Evolutionary conservation across 2,797 vertebrate species (phyloP).

Genomic region (Chloroceryle inda): DNA sequence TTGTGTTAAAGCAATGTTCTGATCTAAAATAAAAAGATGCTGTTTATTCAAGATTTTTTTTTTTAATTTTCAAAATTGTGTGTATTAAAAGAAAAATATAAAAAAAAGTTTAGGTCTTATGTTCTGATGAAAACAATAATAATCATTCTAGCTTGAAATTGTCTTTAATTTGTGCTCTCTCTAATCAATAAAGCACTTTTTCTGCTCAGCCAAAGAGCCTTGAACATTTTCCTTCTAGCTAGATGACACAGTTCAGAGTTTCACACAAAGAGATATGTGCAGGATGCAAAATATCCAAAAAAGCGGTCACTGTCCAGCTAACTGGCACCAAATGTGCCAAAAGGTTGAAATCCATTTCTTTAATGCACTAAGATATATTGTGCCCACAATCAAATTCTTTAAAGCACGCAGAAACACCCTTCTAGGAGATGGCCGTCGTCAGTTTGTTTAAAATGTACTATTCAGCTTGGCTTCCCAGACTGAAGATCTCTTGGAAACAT

Average conservation of each 20-base stretch:
- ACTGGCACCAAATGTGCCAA: background rate
- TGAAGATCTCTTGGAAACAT: background rate
- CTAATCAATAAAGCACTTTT: background rate
- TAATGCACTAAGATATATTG: background rate
- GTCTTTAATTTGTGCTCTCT: background rate
- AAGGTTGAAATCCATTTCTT: background rate
- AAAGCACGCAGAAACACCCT: background rate
- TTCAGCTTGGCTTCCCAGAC: background rate
- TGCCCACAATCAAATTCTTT: background rate
- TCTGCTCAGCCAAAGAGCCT: background rate
- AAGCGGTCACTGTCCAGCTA: background rate
- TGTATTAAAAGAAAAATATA: background rate
- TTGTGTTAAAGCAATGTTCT: background rate
- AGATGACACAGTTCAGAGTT: background rate
- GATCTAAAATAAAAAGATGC: background rate
- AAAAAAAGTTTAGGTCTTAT: background rate
- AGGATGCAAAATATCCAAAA: background rate
- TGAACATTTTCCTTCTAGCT: background rate
- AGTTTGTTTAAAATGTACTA: background rate
- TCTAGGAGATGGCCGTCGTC: background rate
- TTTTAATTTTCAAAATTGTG: background rate
- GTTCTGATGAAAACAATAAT: background rate
- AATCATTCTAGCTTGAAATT: background rate
- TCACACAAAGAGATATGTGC: accelerated
- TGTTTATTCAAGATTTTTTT: background rate